These are phyloP conservation scores for Lissocephala sabroskyi DNA, from an alignment of 2,888 invertebrate species.

Conservation along the genomic window DNA sequence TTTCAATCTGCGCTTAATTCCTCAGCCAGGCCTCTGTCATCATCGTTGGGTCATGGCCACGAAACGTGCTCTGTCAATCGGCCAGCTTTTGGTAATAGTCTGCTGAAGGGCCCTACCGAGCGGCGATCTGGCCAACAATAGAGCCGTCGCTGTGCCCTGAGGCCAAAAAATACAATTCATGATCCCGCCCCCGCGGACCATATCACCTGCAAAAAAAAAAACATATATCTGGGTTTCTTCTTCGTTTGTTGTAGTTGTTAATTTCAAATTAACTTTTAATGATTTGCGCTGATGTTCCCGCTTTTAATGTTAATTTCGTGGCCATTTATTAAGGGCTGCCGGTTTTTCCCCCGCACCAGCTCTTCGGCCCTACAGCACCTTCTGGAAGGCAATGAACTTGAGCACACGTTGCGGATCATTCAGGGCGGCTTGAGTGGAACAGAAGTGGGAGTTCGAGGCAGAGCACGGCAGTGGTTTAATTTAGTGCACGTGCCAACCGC, in stretches of 20 bases:
- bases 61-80: conserved; percentile 56
- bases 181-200: too few relatives aligned
- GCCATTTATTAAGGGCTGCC: conserved; percentile 39
- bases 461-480: too few relatives aligned
- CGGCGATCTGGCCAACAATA: conserved; percentile 21
- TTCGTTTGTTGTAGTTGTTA: neutral
- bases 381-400: neutral
- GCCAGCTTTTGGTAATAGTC: conserved; percentile 11
- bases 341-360: too few relatives aligned
- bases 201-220: too few relatives aligned
- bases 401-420: too few relatives aligned
- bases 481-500: conserved; percentile 24
- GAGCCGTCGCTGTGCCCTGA: conserved; percentile 3
- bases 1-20: conserved; percentile 49
- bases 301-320: conserved; percentile 46
- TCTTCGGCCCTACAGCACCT: too few relatives aligned
- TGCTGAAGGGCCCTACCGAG: conserved; percentile 13
- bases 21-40: conserved; percentile 34
- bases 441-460: too few relatives aligned
- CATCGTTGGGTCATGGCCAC: too few relatives aligned
- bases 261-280: conserved; percentile 45
- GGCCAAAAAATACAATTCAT: neutral
- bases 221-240: neutral
- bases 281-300: conserved; percentile 12
- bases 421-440: too few relatives aligned